Base-by-base conservation (phyloP, 1,140 invertebrate genomes). In the Hylyphantes graminicola region DNA sequence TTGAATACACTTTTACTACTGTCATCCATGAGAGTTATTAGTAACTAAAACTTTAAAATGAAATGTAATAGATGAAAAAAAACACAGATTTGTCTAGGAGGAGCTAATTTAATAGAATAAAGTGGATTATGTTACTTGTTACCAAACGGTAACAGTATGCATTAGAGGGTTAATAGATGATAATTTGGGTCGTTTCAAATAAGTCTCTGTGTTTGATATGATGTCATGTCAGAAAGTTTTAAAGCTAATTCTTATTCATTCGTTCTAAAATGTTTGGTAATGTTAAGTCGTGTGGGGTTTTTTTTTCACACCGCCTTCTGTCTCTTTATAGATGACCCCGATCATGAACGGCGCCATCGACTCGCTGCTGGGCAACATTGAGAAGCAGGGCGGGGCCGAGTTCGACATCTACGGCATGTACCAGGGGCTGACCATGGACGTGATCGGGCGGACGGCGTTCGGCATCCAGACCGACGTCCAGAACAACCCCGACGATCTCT, bases 371-470 rank as follows among this genome's bases (percentile, higher is more conserved):
- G 55, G 81, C 0, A 88, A 89, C 7, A 53, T 90, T 0, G 86
- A 82, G 11, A 78, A 86, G 67, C 85, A 87, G 57, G 82, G 59
- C 21, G 50, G 53, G 7, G n/a, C 10, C 2, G 80, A 85, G 0
- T 89, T 89, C 76, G 88, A 88, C 8, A 87, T 85, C 11, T 91
- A 89, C 74, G 79, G 89, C n/a, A 73, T 90, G n/a, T 90, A 90
- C 83, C 88, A 90, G 87, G 88, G 90, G 2, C 87, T 92, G 5
- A 90, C 90, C 7, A 89, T 92, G 89, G 91, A 92, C 86, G 88
- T 90, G 2, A 91, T 92, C 59, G 89, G 90, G n/a, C 87, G 88
- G 50, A 89, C 90, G 64, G 89, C 89, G 21, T 92, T 92, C 88
- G 91, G 91, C 12, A 87, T 92, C 7, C 86, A 91, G 17, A 88